These are phyloP conservation scores for Parelbella ahira DNA, from an alignment of 2,888 invertebrate species.

Conservation along the genomic window DNA sequence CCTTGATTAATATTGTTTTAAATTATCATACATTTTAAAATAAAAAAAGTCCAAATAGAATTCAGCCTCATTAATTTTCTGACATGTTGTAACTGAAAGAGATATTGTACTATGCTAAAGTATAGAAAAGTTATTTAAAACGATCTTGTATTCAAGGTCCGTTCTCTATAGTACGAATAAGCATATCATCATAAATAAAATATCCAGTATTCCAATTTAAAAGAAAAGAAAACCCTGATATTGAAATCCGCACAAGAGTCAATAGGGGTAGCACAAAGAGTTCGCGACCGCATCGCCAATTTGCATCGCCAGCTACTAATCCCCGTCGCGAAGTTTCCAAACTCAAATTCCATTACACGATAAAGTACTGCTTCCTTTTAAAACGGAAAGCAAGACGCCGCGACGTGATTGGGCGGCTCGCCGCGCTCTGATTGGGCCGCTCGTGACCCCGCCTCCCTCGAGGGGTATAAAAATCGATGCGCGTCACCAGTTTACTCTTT, in stretches of 20 bases:
- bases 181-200: too few species aligned
- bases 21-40: too few species aligned
- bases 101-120: too few species aligned
- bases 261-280: slow-evolving; percentile 34
- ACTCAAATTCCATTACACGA: slow-evolving; percentile 77
- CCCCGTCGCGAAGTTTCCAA: slow-evolving; percentile 58
- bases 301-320: slow-evolving; percentile 61
- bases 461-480: slow-evolving; percentile 79
- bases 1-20: too few species aligned
- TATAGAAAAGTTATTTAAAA: not conserved
- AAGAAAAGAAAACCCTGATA: slow-evolving; percentile 10
- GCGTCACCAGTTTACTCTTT: slow-evolving; percentile 55
- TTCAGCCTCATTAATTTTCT: too few species aligned
- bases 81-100: too few species aligned
- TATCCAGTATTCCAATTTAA: slow-evolving; percentile 11
- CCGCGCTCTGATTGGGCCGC: slow-evolving; percentile 70
- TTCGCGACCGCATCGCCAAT: slow-evolving; percentile 50
- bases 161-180: too few species aligned
- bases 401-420: slow-evolving; percentile 70
- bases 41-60: too few species aligned
- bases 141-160: not conserved
- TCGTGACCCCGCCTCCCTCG: slow-evolving; percentile 67
- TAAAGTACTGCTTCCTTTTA: slow-evolving; percentile 49
- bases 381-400: slow-evolving; percentile 62
- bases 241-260: slow-evolving; percentile 22